phyloP scores from a whole-genome alignment of 2,113 vertebrate genomes.

The Tor tambroides region DNA sequence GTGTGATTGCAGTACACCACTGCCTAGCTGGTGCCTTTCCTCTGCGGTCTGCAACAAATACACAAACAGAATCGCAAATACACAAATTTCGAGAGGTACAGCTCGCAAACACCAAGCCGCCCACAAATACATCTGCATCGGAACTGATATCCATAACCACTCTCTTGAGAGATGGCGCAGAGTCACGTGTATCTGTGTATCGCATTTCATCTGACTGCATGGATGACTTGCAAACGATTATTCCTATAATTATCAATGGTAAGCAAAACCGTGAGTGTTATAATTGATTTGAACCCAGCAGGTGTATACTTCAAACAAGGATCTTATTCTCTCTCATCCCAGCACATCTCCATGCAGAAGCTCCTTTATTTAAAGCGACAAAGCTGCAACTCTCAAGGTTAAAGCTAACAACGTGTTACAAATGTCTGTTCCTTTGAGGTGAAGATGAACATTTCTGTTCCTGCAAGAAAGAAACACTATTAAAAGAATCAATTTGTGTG shows the following conservation, averaged over 20 bases:
- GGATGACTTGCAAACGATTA: constrained; percentile 21
- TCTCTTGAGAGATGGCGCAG: background rate
- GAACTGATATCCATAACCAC: constrained; percentile 8
- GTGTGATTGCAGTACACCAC: constrained; percentile 30
- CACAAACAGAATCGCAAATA: constrained; percentile 28
- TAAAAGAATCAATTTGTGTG: background rate
- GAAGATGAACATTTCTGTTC: constrained; percentile 15
- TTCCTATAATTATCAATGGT: constrained; percentile 28
- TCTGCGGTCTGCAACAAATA: constrained; percentile 7
- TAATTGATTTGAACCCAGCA: constrained; percentile 46
- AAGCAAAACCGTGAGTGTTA: constrained; percentile 18
- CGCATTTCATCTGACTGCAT: constrained; percentile 28
- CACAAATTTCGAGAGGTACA: background rate
- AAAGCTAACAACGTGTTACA: constrained; percentile 13
- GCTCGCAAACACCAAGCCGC: background rate
- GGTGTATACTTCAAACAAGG: constrained; percentile 35
- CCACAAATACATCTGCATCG: constrained; percentile 1
- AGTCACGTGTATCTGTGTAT: background rate
- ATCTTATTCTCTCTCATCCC: constrained; percentile 40
- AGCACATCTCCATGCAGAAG: background rate
- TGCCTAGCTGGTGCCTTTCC: background rate
- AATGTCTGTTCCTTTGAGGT: constrained; percentile 16
- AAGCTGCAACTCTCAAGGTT: constrained; percentile 24
- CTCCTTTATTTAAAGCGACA: background rate
- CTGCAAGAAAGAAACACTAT: background rate